Conservation (phyloP, 2,113 vertebrate species). For the Lates calcarifer region DNA sequence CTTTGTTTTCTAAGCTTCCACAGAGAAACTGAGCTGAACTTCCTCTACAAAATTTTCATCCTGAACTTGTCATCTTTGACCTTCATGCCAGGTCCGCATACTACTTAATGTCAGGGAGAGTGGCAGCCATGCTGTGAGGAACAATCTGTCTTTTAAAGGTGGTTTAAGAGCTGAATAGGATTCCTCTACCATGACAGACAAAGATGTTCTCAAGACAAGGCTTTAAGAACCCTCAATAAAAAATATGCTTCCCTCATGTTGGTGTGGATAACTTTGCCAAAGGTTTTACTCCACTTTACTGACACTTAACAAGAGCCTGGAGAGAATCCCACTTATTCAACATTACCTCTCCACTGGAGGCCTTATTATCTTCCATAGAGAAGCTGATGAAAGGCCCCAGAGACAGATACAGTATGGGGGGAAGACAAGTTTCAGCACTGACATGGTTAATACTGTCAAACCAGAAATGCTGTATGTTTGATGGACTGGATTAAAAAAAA, state of each 20-base stretch:
- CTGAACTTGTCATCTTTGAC: conserved; percentile 63
- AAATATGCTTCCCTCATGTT: conserved; percentile 38
- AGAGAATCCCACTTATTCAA: conserved; percentile 65
- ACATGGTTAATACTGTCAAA: conserved; percentile 29
- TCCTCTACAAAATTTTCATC: conserved; percentile 26
- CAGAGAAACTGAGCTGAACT: conserved; percentile 17
- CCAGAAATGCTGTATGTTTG: neutral
- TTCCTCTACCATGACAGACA: conserved; percentile 59
- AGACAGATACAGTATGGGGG: neutral
- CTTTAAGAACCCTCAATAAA: conserved; percentile 54
- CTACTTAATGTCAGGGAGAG: conserved; percentile 45
- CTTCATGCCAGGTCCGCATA: conserved; percentile 56
- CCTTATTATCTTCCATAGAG: conserved; percentile 63
- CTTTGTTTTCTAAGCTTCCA: neutral
- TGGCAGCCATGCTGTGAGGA: conserved; percentile 54
- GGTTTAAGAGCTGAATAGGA: conserved; percentile 38
- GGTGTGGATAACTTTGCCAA: conserved; percentile 61
- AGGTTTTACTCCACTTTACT: conserved; percentile 60
- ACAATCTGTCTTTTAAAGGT: conserved; percentile 49
- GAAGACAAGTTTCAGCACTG: conserved; percentile 33
- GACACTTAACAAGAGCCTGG: conserved; percentile 67
- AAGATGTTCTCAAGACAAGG: conserved; percentile 61
- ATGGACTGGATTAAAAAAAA: conserved; percentile 13
- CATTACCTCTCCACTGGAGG: conserved; percentile 58
- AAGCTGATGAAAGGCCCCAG: conserved; percentile 24